These are phyloP conservation scores for Coregonus sp. DNA, from an alignment of 2,797 vertebrate species.

Conservation along the genomic window DNA sequence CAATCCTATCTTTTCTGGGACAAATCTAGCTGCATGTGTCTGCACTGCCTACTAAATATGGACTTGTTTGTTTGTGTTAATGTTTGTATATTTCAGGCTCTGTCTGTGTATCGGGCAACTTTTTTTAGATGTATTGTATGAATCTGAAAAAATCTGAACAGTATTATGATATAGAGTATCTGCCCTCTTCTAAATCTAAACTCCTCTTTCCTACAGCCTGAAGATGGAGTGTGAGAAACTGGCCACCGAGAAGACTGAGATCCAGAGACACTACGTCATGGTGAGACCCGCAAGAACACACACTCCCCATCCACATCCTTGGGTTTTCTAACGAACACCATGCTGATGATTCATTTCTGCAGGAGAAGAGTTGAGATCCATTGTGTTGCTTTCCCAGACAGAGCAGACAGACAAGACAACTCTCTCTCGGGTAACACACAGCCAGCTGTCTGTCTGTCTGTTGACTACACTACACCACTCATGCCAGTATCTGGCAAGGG, in stretches of 20 bases:
- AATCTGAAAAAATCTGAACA: constrained; percentile 32
- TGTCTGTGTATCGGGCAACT: not conserved
- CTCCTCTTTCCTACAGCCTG: constrained; percentile 73
- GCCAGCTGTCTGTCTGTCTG: constrained; percentile 12
- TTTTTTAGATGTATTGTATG: constrained; percentile 24
- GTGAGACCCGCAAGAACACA: constrained; percentile 71
- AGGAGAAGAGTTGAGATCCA: not conserved
- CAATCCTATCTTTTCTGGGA: constrained; percentile 51
- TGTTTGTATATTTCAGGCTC: constrained; percentile 17
- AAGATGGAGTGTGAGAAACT: constrained; percentile 94
- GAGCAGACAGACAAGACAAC: not conserved
- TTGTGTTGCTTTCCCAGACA: constrained; percentile 7
- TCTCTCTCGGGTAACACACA: constrained; percentile 10
- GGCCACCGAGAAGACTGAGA: constrained; percentile 93
- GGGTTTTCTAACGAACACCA: not conserved
- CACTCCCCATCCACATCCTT: constrained; percentile 7
- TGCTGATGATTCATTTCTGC: not conserved
- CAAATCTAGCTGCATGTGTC: constrained; percentile 34
- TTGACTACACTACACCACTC: constrained; percentile 1
- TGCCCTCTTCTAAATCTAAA: constrained; percentile 3
- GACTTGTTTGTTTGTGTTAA: constrained; percentile 12
- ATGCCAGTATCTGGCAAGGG: constrained; percentile 64
- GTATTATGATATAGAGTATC: constrained; percentile 7
- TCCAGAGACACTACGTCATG: constrained; percentile 96
- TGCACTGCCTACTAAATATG: not conserved